phyloP scores from a whole-genome alignment of 1,140 invertebrate species.

The Drosophila parvula region DNA sequence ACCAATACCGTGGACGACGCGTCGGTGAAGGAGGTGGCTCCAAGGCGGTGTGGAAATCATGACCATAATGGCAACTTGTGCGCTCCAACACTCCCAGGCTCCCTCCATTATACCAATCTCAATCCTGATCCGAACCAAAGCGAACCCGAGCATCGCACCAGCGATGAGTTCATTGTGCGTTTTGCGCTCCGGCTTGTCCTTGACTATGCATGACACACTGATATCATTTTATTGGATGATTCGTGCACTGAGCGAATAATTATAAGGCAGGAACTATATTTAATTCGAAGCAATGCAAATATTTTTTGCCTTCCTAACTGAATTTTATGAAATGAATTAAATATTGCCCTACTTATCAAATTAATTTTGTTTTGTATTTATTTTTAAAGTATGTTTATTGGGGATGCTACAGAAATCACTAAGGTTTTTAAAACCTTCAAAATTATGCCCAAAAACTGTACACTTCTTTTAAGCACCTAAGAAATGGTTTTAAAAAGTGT shows the following conservation, averaged over 20 bases:
- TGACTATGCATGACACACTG: conserved; percentile 49
- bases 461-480: too few species aligned
- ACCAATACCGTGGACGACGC: neutral
- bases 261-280: neutral
- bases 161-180: conserved; percentile 63
- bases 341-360: neutral
- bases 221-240: conserved; percentile 41
- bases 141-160: conserved; percentile 10
- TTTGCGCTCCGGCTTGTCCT: conserved; percentile 35
- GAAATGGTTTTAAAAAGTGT: too few species aligned
- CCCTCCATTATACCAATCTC: conserved; percentile 38
- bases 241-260: conserved; percentile 20
- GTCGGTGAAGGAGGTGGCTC: neutral
- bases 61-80: conserved; percentile 59
- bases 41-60: conserved; percentile 41
- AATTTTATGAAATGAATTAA: neutral
- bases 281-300: too few species aligned
- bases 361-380: neutral
- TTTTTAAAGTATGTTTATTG: too few species aligned
- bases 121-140: neutral
- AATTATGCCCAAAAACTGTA: too few species aligned
- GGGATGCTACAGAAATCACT: too few species aligned
- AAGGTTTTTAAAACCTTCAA: too few species aligned
- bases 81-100: conserved; percentile 41
- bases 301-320: neutral